Evolutionary conservation across 2,113 vertebrate species (phyloP).

Genomic region (Erythrolamprus reginae): DNA sequence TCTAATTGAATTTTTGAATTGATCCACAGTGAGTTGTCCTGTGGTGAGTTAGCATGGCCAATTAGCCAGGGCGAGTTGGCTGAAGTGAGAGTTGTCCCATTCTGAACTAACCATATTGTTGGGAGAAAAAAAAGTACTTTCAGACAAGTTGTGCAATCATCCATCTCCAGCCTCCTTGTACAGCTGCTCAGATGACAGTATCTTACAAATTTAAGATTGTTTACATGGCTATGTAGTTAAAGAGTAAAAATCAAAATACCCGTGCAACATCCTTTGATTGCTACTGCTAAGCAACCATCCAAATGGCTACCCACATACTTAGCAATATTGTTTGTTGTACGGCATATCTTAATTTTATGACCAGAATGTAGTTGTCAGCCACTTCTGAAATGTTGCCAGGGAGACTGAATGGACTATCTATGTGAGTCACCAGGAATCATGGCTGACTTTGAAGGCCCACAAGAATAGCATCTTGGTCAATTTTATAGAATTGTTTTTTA

Average conservation of each 20-base stretch:
- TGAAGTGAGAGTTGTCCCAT: background rate
- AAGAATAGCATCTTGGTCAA: background rate
- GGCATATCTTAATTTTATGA: background rate
- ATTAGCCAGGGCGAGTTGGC: background rate
- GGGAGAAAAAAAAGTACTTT: too few relatives aligned
- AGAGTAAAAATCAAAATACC: background rate
- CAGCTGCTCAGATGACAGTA: background rate
- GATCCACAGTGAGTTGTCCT: background rate
- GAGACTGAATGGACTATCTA: background rate
- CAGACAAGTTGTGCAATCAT: background rate
- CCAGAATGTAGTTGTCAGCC: background rate
- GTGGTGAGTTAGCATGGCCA: background rate
- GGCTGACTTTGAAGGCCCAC: background rate
- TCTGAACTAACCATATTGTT: background rate
- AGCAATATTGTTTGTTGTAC: background rate
- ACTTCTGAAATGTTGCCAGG: background rate
- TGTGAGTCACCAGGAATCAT: background rate
- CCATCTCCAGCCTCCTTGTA: background rate
- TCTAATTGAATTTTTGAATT: background rate
- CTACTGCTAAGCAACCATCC: background rate
- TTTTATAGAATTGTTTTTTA: background rate
- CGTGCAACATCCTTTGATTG: background rate
- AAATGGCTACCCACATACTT: background rate
- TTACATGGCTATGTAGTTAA: background rate
- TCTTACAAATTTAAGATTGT: background rate